A percentile compares a stretch with the other conserved stretches of the same genome.
phyloP scores from a whole-genome alignment of 2,797 vertebrate species.

The Brotogeris chrysoptera region DNA sequence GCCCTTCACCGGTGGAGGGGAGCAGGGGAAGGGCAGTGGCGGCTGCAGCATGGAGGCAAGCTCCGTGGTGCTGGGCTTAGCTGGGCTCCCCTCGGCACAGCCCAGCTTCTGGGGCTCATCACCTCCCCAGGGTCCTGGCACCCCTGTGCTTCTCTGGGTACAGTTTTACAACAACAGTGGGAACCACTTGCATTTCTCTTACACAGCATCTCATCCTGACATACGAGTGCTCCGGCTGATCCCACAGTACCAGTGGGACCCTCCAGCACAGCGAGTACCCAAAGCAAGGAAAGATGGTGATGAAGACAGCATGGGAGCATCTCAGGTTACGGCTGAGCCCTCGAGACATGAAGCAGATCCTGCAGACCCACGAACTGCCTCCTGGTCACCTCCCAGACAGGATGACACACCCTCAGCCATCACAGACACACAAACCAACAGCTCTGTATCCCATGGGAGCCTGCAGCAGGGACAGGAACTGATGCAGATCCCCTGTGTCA shows the following conservation, averaged over 20 bases:
- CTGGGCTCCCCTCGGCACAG: background rate
- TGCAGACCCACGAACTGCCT: background rate
- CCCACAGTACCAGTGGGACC: background rate
- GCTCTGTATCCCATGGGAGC: background rate
- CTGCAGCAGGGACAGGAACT: background rate
- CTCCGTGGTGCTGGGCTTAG: background rate
- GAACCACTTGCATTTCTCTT: background rate
- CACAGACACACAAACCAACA: background rate
- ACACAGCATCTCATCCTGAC: rapidly evolving
- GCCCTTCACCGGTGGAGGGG: background rate
- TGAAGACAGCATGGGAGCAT: rapidly evolving
- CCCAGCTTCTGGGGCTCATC: rapidly evolving
- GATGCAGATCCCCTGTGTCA: background rate
- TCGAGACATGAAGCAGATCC: background rate
- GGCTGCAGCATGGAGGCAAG: background rate
- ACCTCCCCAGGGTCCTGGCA: rapidly evolving
- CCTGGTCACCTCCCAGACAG: background rate
- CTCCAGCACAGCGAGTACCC: background rate
- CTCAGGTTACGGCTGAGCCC: background rate
- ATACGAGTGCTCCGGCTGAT: background rate
- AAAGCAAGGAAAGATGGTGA: background rate
- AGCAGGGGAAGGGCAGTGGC: background rate
- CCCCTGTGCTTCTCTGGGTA: background rate
- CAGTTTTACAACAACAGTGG: background rate
- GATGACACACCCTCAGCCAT: rapidly evolving